These are phyloP conservation scores for Spilogale gracilis DNA, from an alignment of 2,113 vertebrate genomes.

Conservation along the genomic window DNA sequence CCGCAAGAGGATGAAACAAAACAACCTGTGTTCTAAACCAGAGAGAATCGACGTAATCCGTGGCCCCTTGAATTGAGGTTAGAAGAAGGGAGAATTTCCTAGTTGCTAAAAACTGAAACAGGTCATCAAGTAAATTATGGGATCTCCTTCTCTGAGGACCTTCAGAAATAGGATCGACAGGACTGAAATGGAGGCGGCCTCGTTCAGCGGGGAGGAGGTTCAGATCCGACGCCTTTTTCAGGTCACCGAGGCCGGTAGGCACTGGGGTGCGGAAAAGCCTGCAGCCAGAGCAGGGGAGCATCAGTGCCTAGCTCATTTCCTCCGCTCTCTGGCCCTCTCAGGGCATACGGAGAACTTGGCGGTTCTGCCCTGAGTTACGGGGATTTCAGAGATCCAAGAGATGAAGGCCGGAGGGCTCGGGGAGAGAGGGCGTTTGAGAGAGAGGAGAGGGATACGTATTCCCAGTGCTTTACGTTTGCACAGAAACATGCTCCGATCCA, in stretches of 20 bases:
- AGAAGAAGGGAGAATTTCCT: conserved; percentile 66
- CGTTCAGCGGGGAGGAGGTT: not conserved
- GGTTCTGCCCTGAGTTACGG: not conserved
- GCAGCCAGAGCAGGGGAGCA: not conserved
- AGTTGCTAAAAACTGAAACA: conserved; percentile 75
- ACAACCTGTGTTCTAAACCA: not conserved
- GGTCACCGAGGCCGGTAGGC: not conserved
- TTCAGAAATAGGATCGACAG: conserved; percentile 24
- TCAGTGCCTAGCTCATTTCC: not conserved
- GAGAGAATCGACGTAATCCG: not conserved
- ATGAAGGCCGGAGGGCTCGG: too few species aligned
- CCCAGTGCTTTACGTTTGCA: not conserved
- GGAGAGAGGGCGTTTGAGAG: not conserved
- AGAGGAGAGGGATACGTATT: not conserved
- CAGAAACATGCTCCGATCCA: not conserved
- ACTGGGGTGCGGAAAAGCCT: not conserved
- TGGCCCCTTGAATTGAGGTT: conserved; percentile 51
- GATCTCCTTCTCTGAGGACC: conserved; percentile 67
- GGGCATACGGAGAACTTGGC: not conserved
- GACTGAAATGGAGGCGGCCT: not conserved
- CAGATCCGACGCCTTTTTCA: not conserved
- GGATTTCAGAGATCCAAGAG: not conserved
- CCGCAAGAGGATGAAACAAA: not conserved
- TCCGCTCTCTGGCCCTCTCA: not conserved
- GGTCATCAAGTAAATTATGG: conserved; percentile 73